Evolutionary conservation across 2,888 invertebrate species (phyloP).

Genomic region (Palloptera scutellata): DNA sequence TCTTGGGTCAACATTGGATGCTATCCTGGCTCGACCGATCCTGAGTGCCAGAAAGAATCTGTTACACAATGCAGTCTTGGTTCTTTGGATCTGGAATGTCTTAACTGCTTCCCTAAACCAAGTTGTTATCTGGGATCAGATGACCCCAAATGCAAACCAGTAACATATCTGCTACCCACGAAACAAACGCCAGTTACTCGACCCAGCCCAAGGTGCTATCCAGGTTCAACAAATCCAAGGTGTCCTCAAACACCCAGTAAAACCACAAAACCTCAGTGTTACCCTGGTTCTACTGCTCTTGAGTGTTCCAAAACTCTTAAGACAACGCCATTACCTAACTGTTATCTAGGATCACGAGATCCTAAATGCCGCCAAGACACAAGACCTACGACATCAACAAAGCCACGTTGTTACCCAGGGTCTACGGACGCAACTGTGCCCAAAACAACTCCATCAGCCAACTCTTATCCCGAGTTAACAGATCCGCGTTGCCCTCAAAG

Average conservation of each 20-base stretch:
- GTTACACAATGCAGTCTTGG: constrained; percentile 40
- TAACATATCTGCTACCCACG: constrained; percentile 27
- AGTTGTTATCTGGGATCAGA: constrained; percentile 57
- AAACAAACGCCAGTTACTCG: constrained; percentile 31
- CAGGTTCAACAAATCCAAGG: constrained; percentile 54
- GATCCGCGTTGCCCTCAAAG: constrained; percentile 32
- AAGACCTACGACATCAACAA: constrained; percentile 40
- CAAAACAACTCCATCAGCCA: constrained; percentile 45
- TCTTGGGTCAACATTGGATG: too few relatives aligned
- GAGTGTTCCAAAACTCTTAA: constrained; percentile 17
- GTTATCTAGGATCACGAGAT: constrained; percentile 51
- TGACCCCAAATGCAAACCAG: constrained; percentile 34
- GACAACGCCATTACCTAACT: constrained; percentile 40
- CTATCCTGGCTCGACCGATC: constrained; percentile 57
- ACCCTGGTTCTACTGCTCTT: constrained; percentile 55
- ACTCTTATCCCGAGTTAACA: constrained; percentile 37
- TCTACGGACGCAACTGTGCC: constrained; percentile 53
- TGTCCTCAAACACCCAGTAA: constrained; percentile 38
- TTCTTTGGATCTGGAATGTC: constrained; percentile 40
- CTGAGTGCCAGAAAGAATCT: constrained; percentile 46
- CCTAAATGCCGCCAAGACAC: constrained; percentile 48
- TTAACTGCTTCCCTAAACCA: constrained; percentile 47
- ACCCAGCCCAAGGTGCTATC: constrained; percentile 47
- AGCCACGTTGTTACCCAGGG: constrained; percentile 55
- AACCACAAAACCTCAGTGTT: constrained; percentile 48